Evolutionary conservation across 2,888 invertebrate species (phyloP), one percentile per base, ranked within the genome.

Genomic region (Onthophagus sagittarius): DNA sequence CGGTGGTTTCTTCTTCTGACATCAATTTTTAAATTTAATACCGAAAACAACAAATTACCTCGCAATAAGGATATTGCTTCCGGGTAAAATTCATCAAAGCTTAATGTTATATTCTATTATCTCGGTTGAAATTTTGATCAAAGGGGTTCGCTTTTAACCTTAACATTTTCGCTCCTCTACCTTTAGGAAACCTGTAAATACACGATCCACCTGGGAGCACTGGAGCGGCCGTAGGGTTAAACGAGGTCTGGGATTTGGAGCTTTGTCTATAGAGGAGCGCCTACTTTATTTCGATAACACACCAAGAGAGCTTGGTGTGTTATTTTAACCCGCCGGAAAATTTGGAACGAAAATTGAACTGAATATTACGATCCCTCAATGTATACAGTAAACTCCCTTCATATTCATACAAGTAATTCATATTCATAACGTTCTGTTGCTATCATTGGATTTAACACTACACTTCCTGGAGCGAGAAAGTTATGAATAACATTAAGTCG

Each of bases 191-290:
- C 39, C 39, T 53, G 74, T 71, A 75, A 75, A 75, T 74, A 74
- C 75, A 74, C 72, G 72, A 74, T 70, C 72, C 75, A 75, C 75
- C 7, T 63, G 76, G 74, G 76, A 71, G 71, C 72, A 72, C 70
- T 76, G 73, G 72, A 71, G 73, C 72, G 73, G 74, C 75, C 72
- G 69, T 73, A 72, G 71, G 75, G 74, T 75, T 74, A 75, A 76
- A 75, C 75, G 74, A 75, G 75, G 75, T 75, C 69, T 69, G 75
- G 75, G 75, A 76, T 75, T 76, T 76, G 67, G 67, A 53, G 67
- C 32, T 31, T 67, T 67, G 67, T 67, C 67, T 67, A 67, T n/a
- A 67, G n/a, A 63, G 7, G 63, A 15, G 63, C n/a, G 63, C 15
- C 15, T 63, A 63, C 15, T 63, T 15, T 63, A 63, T 63, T 63